Base-by-base conservation (phyloP, 2,113 vertebrate species). In the Rhinoptilus africanus region DNA sequence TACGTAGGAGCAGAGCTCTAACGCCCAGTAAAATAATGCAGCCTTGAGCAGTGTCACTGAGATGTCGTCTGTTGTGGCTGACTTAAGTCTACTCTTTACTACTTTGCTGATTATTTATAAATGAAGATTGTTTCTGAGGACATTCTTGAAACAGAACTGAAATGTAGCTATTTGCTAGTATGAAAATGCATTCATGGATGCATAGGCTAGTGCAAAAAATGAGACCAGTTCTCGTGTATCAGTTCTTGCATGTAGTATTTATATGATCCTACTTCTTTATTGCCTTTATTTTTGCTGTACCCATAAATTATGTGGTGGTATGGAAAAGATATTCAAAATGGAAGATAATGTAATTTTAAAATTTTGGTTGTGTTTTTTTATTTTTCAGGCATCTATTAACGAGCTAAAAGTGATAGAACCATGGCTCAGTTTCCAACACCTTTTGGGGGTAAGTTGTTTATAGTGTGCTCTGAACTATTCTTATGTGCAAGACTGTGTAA, bases 401-500 rank as follows among this genome's bases (percentile, higher is more conserved):
- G 92, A 98, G 97, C 92, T 94, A 90, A 96, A 98, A 98, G 98
- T 96, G 96, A 98, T 97, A 98, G 98, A 99, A 99, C 96, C 98
- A 99, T 99, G 99, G 99, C 99, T 98, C 99, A 99, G 98, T 99
- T 99, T 98, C 98, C 99, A 96, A 98, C 99, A 96, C 97, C 99
- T 97, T 99, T 99, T 98, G 98, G 98, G 98, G 99, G 99, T 99
- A 97, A 99, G 99, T 96, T 74, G 4, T 82, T 96, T 51, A 32
- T 62, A 30, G 22, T 85, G 43, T 72, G 21, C n/a, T 83, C 54
- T 59, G 28, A 85, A 14, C 24, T 45, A n/a, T 66, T 86, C 35
- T n/a, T 56, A 7, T 4, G 7, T 41, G 32, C 43, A 68, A 39
- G 81, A 53, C 23, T 34, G 22, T 32, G 34, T 10, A 20, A 35